Evolutionary conservation across 2,797 vertebrate species (phyloP).

Genomic region (Tachyglossus aculeatus): DNA sequence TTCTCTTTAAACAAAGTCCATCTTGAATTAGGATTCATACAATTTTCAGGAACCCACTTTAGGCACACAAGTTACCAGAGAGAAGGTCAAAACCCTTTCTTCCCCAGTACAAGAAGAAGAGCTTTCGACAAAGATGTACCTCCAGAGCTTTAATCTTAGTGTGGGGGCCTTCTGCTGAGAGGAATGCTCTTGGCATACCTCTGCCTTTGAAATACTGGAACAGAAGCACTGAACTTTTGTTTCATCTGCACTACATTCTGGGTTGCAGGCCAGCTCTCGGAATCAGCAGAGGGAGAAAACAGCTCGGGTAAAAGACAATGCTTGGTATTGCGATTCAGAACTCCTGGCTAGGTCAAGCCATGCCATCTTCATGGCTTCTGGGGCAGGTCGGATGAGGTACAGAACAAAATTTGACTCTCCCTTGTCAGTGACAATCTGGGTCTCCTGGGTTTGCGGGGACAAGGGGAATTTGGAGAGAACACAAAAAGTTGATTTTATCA

Average conservation of each 20-base stretch:
- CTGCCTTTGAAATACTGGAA: neutral
- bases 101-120: neutral
- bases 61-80: neutral
- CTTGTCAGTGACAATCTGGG: too few relatives aligned
- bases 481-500: too few relatives aligned
- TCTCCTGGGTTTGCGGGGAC: too few relatives aligned
- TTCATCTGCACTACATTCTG: neutral
- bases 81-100: neutral
- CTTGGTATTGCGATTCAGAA: too few relatives aligned
- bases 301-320: neutral
- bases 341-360: too few relatives aligned
- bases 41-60: neutral
- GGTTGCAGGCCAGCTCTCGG: neutral
- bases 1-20: neutral
- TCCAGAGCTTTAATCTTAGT: neutral
- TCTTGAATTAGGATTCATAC: neutral
- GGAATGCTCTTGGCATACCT: neutral
- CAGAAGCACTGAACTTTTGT: neutral
- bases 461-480: too few relatives aligned
- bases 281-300: fast-evolving
- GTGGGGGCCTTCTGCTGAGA: neutral
- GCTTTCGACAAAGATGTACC: neutral
- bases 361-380: too few relatives aligned
- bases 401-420: too few relatives aligned
- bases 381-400: too few relatives aligned